A percentile compares a stretch with the other conserved stretches of the same genome.
Conservation (phyloP, 2,888 invertebrate genomes). For the Perizoma affinitatum region DNA sequence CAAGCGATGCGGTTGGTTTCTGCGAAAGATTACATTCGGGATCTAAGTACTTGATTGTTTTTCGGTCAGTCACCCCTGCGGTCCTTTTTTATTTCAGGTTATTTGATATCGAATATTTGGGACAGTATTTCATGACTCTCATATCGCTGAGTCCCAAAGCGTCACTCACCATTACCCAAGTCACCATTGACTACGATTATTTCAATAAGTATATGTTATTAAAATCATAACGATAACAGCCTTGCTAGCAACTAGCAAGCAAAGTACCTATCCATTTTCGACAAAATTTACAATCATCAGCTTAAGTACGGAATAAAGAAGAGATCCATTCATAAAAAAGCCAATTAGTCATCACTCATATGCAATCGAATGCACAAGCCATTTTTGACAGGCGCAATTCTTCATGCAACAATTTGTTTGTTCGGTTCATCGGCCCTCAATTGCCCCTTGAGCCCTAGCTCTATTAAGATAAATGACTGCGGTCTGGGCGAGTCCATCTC, state of each 20-base stretch:
- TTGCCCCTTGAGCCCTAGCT: conserved; percentile 67
- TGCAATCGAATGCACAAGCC: conserved; percentile 36
- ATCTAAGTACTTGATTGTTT: conserved; percentile 80
- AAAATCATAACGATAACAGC: too few relatives aligned
- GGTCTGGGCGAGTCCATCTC: conserved; percentile 53
- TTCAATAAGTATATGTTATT: neutral
- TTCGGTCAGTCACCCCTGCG: conserved; percentile 70
- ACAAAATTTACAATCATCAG: neutral
- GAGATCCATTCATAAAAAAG: conserved; percentile 12
- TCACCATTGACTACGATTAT: conserved; percentile 16
- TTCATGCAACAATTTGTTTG: conserved; percentile 59
- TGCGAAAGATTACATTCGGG: conserved; percentile 76
- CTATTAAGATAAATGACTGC: conserved; percentile 66
- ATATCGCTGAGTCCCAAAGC: conserved; percentile 8
- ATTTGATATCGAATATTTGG: conserved; percentile 58
- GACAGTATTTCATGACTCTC: conserved; percentile 45
- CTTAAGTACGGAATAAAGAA: conserved; percentile 2
- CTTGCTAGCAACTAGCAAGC: too few relatives aligned
- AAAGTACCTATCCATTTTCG: too few relatives aligned
- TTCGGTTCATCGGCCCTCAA: conserved; percentile 67
- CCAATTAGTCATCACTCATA: conserved; percentile 15
- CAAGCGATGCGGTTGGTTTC: conserved; percentile 72
- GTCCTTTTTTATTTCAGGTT: conserved; percentile 63
- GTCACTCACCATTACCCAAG: neutral
- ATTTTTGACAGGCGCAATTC: conserved; percentile 53